Evolutionary conservation across 1,140 invertebrate genomes (phyloP), one percentile per base, ranked within the genome.

Genomic region (Drosophila lowei): DNA sequence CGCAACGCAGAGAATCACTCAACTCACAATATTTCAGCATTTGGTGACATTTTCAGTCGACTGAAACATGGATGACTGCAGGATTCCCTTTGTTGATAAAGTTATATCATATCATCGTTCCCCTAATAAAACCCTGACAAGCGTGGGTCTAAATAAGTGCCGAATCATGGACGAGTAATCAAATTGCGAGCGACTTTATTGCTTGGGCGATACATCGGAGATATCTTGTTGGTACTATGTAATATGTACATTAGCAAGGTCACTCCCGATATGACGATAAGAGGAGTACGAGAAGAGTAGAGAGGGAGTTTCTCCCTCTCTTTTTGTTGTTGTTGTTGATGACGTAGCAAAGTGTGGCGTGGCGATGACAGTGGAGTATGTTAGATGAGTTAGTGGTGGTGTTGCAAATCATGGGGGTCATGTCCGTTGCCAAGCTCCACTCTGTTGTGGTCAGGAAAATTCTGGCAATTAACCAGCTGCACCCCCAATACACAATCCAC

Each of bases 371-470:
- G 67, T 67, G 61, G 16, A 65, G 18, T 11, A 25, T 62, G 62
- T 68, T 16, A 13, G 11, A 49, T 68, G 34, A 34, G 30, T 68
- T 4, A 30, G 28, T 30, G 28, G 6, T 30, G 28, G 8, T 30
- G 30, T 30, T 9, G 23, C 23, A 4, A 5, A 5, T 25, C 23
- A 25, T 25, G 3, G 30, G 30, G 30, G 30, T 30, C 30, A 30
- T 30, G 30, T 30, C 28, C 2, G 30, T 30, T 23, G 43, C 61
- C 54, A 47, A 42, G 64, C 55, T 56, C 6, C 52, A 34, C 34
- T 68, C 67, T 68, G 65, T 68, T 68, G 49, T 68, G 65, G 65
- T 15, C 64, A 42, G 11, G 47, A 30, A 30, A 30, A 9, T 30
- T 30, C 30, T 9, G 30, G 8, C 30, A 30, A 9, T 30, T 8